Conservation (phyloP, 2,113 vertebrate species). For the Alexandromys fortis region DNA sequence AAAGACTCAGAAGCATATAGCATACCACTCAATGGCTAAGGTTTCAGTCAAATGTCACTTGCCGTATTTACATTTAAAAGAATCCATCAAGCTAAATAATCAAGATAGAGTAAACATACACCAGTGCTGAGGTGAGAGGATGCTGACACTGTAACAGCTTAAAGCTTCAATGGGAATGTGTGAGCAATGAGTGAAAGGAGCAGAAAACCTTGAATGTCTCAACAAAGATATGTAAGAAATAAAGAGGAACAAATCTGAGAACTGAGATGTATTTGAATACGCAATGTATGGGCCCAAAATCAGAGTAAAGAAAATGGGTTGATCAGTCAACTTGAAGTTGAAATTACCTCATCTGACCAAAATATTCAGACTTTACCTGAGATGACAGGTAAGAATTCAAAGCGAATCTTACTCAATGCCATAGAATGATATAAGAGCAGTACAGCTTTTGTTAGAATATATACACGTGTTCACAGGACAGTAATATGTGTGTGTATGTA, state of each 20-base stretch:
- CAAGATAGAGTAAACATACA: not conserved
- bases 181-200: not conserved
- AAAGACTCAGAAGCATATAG: not conserved
- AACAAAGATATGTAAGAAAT: not conserved
- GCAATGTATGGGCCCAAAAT: not conserved
- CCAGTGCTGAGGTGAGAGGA: not conserved
- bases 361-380: not conserved
- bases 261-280: not conserved
- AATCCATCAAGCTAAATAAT: not conserved
- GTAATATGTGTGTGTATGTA: not conserved
- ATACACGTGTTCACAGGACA: not conserved
- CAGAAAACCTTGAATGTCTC: not conserved
- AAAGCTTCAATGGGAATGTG: not conserved
- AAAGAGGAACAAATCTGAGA: not conserved
- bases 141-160: not conserved
- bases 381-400: not conserved
- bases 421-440: not conserved
- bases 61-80: not conserved
- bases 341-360: not conserved
- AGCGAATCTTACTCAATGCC: not conserved
- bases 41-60: not conserved
- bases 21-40: not conserved
- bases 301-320: not conserved
- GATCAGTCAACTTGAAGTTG: not conserved
- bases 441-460: not conserved